Percentiles rank a stretch among this genome's conserved stretches.
Evolutionary conservation across 2,888 invertebrate genomes (phyloP).

Genomic region (Mantis religiosa): DNA sequence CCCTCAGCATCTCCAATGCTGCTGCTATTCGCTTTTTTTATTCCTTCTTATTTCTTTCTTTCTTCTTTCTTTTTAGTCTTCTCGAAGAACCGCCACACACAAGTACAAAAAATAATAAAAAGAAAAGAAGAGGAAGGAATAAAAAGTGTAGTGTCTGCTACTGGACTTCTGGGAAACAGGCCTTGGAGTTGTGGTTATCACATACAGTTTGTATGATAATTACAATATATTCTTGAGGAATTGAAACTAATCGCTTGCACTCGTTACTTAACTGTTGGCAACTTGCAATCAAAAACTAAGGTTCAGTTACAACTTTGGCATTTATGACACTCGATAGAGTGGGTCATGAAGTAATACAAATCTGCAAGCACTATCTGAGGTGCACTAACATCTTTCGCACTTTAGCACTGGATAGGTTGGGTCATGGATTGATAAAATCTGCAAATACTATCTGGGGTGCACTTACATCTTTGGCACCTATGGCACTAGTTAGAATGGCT

Average conservation of each 20-base stretch:
- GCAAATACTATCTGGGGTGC: too few relatives aligned
- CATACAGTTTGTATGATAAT: background rate
- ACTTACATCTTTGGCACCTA: too few relatives aligned
- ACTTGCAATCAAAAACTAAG: too few relatives aligned
- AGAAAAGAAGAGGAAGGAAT: background rate
- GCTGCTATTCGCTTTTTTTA: conserved; percentile 6
- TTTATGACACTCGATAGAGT: too few relatives aligned
- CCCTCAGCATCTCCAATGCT: conserved; percentile 7
- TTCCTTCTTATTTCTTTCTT: background rate
- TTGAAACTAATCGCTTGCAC: background rate
- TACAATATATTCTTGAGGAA: background rate
- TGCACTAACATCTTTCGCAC: too few relatives aligned
- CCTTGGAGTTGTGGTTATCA: conserved; percentile 3
- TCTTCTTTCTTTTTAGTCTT: background rate
- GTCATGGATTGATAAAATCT: too few relatives aligned
- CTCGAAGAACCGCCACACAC: background rate
- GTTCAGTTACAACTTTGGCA: too few relatives aligned
- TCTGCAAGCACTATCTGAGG: too few relatives aligned
- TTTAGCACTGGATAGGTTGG: too few relatives aligned
- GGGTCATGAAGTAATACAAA: too few relatives aligned
- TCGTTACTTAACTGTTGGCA: background rate
- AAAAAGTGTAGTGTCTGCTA: background rate
- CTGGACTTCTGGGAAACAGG: conserved; percentile 1
- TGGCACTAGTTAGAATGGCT: too few relatives aligned
- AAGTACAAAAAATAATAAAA: background rate